These are phyloP conservation scores for Cheirogaleus medius DNA, from an alignment of 2,113 vertebrate genomes.

Conservation along the genomic window DNA sequence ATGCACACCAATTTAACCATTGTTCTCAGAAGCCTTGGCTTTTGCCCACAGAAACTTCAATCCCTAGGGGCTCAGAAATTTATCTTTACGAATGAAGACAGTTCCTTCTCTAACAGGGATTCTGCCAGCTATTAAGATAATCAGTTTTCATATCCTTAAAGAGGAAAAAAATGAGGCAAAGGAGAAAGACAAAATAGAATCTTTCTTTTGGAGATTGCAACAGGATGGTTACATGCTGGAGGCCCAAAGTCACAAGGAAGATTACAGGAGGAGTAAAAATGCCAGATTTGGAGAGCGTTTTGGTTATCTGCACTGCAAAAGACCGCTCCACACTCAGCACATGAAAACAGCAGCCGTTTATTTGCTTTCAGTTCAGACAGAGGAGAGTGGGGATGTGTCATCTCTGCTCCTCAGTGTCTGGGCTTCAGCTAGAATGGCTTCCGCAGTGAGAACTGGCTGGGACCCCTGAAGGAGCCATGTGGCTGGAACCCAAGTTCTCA, in stretches of 20 bases:
- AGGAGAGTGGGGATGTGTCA: rapidly evolving
- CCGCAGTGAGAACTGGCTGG: background rate
- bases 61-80: background rate
- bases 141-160: background rate
- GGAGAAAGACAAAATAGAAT: background rate
- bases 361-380: background rate
- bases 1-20: background rate
- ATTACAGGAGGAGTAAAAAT: too few species aligned
- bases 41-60: background rate
- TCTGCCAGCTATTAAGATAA: background rate
- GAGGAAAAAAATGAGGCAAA: background rate
- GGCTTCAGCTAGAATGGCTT: background rate
- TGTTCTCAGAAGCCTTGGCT: background rate
- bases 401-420: background rate
- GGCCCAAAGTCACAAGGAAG: too few species aligned
- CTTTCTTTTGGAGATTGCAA: background rate
- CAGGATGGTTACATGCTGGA: rapidly evolving
- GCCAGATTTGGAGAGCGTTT: too few species aligned
- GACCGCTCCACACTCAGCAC: background rate
- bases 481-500: background rate
- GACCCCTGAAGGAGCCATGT: background rate
- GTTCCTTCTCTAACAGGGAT: background rate
- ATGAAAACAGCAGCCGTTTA: background rate
- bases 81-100: background rate
- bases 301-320: background rate